Evolutionary conservation across 2,797 vertebrate species (phyloP).

Genomic region (Syngnathus rostellatus): DNA sequence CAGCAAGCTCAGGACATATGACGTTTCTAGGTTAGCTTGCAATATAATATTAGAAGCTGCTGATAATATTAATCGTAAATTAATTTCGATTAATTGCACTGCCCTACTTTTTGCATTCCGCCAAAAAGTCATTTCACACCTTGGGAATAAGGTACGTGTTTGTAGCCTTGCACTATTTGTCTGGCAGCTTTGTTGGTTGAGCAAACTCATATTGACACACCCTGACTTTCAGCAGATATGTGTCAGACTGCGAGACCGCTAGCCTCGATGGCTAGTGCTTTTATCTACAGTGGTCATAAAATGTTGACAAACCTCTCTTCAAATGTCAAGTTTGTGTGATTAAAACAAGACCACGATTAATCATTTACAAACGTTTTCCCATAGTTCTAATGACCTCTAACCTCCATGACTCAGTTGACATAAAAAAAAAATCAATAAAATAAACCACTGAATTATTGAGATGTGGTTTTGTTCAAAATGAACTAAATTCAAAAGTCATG

Average conservation of each 20-base stretch:
- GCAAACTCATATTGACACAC: slow-evolving; percentile 59
- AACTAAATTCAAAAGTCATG: too few relatives aligned
- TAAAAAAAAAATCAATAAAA: too few relatives aligned
- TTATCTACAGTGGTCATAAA: background rate
- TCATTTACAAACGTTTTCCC: too few relatives aligned
- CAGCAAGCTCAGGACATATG: slow-evolving; percentile 40
- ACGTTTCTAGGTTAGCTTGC: slow-evolving; percentile 48
- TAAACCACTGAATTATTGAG: too few relatives aligned
- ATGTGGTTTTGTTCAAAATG: too few relatives aligned
- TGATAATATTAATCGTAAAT: slow-evolving; percentile 5
- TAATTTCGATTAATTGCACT: too few relatives aligned
- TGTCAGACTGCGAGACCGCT: slow-evolving; percentile 38
- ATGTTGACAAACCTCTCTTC: background rate
- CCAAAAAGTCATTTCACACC: slow-evolving; percentile 27
- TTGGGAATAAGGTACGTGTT: slow-evolving; percentile 36
- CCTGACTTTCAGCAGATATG: slow-evolving; percentile 55
- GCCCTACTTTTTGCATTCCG: slow-evolving; percentile 7
- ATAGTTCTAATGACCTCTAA: too few relatives aligned
- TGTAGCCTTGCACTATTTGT: slow-evolving; percentile 45
- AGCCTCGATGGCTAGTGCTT: slow-evolving; percentile 14
- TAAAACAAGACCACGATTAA: too few relatives aligned
- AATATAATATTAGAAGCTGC: slow-evolving; percentile 39
- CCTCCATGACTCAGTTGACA: too few relatives aligned
- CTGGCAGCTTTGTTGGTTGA: slow-evolving; percentile 49
- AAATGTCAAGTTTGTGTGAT: background rate